These are phyloP conservation scores for Gibbula magus DNA, from an alignment of 2,888 invertebrate genomes.

Conservation along the genomic window DNA sequence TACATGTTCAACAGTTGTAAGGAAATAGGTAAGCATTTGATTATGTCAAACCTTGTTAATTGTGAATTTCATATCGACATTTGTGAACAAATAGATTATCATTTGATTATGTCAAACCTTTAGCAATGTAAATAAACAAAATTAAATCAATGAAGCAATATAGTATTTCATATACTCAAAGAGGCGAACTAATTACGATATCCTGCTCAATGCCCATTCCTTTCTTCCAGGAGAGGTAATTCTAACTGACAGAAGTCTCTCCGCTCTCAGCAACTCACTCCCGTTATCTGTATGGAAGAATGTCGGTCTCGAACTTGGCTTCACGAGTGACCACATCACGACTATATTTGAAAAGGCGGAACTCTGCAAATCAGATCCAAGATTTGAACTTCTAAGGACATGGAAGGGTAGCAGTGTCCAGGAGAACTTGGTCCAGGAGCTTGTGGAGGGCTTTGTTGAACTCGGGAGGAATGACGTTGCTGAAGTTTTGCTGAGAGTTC, in stretches of 20 bases:
- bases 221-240: background rate
- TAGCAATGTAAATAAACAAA: too few species aligned
- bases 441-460: background rate
- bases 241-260: background rate
- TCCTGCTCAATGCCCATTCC: background rate
- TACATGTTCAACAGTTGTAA: too few species aligned
- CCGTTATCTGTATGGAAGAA: background rate
- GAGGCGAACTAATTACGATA: too few species aligned
- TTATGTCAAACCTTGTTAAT: too few species aligned
- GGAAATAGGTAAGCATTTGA: too few species aligned
- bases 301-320: background rate
- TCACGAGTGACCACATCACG: background rate
- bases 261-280: background rate
- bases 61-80: too few species aligned
- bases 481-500: background rate
- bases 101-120: too few species aligned
- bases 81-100: too few species aligned
- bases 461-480: background rate
- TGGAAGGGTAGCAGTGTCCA: background rate
- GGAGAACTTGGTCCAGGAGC: background rate
- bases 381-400: background rate
- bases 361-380: background rate
- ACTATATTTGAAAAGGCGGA: background rate
- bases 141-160: too few species aligned
- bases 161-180: too few species aligned